These are phyloP conservation scores for Mirza zaza DNA, from an alignment of 2,113 vertebrate genomes.

Conservation along the genomic window DNA sequence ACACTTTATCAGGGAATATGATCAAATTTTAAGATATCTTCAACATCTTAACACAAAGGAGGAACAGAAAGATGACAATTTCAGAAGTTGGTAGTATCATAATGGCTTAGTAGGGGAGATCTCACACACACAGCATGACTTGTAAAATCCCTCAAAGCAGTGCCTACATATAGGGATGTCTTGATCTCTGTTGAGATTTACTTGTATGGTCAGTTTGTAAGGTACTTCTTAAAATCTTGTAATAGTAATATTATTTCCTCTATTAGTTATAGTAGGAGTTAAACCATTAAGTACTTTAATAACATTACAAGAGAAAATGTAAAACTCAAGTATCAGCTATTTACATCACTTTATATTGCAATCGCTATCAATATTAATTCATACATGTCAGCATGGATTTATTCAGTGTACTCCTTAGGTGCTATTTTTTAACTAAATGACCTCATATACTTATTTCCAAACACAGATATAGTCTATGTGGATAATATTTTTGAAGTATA, in stretches of 20 bases:
- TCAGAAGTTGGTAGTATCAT: not conserved
- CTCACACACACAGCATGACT: not conserved
- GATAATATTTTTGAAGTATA: slow-evolving; percentile 2
- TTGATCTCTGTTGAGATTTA: not conserved
- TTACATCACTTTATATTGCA: not conserved
- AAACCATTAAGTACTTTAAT: not conserved
- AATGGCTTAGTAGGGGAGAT: not conserved
- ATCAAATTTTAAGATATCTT: not conserved
- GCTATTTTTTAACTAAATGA: not conserved
- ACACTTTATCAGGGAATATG: not conserved
- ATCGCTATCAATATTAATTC: not conserved
- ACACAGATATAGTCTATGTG: not conserved
- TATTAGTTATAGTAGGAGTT: not conserved
- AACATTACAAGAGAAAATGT: not conserved
- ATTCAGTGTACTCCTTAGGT: not conserved
- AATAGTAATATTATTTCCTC: not conserved
- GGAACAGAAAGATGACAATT: not conserved
- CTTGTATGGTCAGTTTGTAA: not conserved
- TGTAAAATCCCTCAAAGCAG: not conserved
- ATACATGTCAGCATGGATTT: not conserved
- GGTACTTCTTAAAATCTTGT: not conserved
- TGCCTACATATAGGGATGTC: not conserved
- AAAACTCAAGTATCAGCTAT: not conserved
- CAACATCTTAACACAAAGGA: not conserved
- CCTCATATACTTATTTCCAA: not conserved